A percentile compares a stretch with the other conserved stretches of the same genome.
These are phyloP conservation scores for Pristionchus arcanus DNA, from an alignment of 2,888 invertebrate genomes.

Conservation along the genomic window DNA sequence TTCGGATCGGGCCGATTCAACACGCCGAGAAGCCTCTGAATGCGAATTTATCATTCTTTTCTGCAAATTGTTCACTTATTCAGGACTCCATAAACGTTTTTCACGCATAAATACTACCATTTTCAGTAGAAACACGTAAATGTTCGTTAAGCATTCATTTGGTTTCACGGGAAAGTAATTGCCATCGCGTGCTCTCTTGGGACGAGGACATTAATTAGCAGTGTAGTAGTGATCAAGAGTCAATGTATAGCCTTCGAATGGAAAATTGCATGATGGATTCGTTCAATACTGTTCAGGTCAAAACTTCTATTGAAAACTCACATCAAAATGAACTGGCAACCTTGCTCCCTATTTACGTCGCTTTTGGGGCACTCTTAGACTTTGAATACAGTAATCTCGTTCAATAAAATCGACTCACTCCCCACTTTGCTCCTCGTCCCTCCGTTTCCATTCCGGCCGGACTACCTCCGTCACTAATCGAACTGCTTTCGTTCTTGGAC, in stretches of 20 bases:
- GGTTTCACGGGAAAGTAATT: neutral
- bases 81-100: neutral
- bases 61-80: neutral
- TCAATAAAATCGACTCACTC: constrained; percentile 49
- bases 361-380: too few species aligned
- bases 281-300: too few species aligned
- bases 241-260: too few species aligned
- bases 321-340: too few species aligned
- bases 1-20: constrained; percentile 80
- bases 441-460: constrained; percentile 48
- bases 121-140: neutral
- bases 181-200: neutral
- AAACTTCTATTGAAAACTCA: too few species aligned
- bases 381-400: too few species aligned
- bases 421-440: constrained; percentile 58
- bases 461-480: constrained; percentile 37
- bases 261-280: too few species aligned
- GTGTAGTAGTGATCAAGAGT: neutral
- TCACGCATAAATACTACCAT: neutral
- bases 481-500: constrained; percentile 54
- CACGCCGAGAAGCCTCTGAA: constrained; percentile 81
- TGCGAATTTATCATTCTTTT: constrained; percentile 50
- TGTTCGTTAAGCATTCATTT: neutral
- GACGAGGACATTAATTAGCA: neutral
- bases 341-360: too few species aligned